Percentiles rank a stretch among this genome's conserved stretches.
phyloP scores from a whole-genome alignment of 2,797 vertebrate species.

The Mus minutoides region DNA sequence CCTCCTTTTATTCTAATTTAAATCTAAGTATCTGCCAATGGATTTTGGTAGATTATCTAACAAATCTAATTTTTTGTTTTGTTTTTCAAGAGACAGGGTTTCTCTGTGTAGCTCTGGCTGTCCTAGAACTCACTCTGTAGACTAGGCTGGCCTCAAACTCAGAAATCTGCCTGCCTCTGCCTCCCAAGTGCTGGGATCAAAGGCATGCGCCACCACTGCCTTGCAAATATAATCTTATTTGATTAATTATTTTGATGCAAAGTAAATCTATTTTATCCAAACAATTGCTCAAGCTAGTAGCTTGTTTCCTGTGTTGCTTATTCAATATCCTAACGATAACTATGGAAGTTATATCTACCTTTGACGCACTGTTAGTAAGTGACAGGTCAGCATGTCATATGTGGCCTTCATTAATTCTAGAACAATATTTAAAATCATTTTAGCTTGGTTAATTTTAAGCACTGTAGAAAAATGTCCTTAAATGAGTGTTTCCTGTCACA shows the following conservation, averaged over 20 bases:
- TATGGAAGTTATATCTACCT: not conserved
- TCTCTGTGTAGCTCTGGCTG: no score
- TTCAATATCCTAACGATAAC: not conserved
- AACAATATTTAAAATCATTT: constrained; percentile 6
- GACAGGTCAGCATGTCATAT: not conserved
- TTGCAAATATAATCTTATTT: not conserved
- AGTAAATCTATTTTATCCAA: not conserved
- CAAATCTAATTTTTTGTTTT: not conserved
- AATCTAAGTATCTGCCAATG: not conserved
- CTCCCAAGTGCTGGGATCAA: no score
- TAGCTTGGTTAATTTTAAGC: constrained; percentile 35
- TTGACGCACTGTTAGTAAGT: not conserved
- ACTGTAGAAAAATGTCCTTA: constrained; percentile 5
- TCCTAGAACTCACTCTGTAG: no score
- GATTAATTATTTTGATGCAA: constrained; percentile 4
- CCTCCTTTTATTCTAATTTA: constrained; percentile 40
- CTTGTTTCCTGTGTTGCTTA: constrained; percentile 6
- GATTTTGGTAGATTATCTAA: not conserved
- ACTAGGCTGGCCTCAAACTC: no score
- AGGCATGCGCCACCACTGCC: no score
- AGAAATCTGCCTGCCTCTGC: no score
- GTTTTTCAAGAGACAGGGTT: no score
- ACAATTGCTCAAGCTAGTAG: not conserved
- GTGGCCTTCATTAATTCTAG: not conserved
- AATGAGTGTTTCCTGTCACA: constrained; percentile 6